phyloP scores from a whole-genome alignment of 2,888 invertebrate genomes.

The Omphaloscelis lunosa region DNA sequence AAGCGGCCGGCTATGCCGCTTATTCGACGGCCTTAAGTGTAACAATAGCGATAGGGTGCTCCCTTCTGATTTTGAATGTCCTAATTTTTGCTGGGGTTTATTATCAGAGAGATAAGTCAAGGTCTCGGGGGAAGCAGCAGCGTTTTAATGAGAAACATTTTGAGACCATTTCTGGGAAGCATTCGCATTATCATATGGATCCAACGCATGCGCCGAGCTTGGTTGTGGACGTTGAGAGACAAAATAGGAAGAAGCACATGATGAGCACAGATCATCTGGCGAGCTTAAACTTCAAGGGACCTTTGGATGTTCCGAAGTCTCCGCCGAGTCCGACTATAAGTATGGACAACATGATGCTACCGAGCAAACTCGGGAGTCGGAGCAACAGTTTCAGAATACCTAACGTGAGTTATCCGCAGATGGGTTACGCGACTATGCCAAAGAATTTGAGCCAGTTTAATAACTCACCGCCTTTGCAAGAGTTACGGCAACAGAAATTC shows the following conservation, averaged over 20 bases:
- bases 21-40: conserved; percentile 95
- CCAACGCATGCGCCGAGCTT: conserved; percentile 95
- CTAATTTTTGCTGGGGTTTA: conserved; percentile 96
- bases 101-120: conserved; percentile 94
- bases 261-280: conserved; percentile 89
- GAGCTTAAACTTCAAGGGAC: conserved; percentile 91
- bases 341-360: conserved; percentile 89
- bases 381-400: conserved; percentile 88
- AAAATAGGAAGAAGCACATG: conserved; percentile 85
- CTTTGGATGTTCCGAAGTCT: conserved; percentile 90
- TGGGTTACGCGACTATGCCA: conserved; percentile 91
- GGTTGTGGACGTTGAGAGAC: conserved; percentile 95
- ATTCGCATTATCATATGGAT: conserved; percentile 95
- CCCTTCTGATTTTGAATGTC: conserved; percentile 95
- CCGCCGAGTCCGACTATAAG: conserved; percentile 92
- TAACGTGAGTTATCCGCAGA: conserved; percentile 86
- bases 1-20: conserved; percentile 94
- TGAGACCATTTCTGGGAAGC: conserved; percentile 94
- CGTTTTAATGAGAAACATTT: conserved; percentile 93
- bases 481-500: conserved; percentile 90
- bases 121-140: conserved; percentile 92
- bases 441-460: conserved; percentile 91
- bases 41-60: conserved; percentile 95
- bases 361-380: conserved; percentile 89
- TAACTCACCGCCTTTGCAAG: conserved; percentile 88